Conservation (phyloP, 2,113 vertebrate genomes). For the Indicator indicator region DNA sequence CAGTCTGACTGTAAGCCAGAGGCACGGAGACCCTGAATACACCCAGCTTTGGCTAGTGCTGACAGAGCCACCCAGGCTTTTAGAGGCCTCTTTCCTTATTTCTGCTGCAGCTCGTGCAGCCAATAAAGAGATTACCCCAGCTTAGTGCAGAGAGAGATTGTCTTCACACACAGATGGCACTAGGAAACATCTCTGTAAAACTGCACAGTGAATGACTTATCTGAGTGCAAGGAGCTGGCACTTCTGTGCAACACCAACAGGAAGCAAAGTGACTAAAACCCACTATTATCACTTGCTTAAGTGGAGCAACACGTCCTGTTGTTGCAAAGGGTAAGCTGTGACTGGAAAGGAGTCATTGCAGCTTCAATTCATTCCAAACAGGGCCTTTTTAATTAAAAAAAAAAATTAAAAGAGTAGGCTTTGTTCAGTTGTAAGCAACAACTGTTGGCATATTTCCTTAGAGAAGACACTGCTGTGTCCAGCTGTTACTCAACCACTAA, state of each 20-base stretch:
- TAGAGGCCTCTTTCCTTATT: background rate
- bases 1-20: background rate
- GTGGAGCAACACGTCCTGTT: constrained; percentile 35
- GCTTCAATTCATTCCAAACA: constrained; percentile 42
- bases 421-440: background rate
- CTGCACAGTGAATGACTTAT: background rate
- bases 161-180: background rate
- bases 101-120: background rate
- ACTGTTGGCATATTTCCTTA: constrained; percentile 23
- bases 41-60: background rate
- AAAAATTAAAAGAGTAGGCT: background rate
- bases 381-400: background rate
- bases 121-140: background rate
- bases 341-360: constrained; percentile 44
- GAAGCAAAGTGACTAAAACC: constrained; percentile 20
- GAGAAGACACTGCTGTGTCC: constrained; percentile 50
- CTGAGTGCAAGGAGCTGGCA: background rate
- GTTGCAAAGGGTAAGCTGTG: constrained; percentile 25
- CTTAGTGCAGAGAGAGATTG: background rate
- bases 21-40: background rate
- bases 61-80: background rate
- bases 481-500: constrained; percentile 52
- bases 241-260: constrained; percentile 18
- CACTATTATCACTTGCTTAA: constrained; percentile 40
- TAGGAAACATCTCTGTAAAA: constrained; percentile 15